A percentile compares a stretch with the other conserved stretches of the same genome.
Evolutionary conservation across 2,797 vertebrate genomes (phyloP).

Genomic region (Cryptoblepharus egeriae): DNA sequence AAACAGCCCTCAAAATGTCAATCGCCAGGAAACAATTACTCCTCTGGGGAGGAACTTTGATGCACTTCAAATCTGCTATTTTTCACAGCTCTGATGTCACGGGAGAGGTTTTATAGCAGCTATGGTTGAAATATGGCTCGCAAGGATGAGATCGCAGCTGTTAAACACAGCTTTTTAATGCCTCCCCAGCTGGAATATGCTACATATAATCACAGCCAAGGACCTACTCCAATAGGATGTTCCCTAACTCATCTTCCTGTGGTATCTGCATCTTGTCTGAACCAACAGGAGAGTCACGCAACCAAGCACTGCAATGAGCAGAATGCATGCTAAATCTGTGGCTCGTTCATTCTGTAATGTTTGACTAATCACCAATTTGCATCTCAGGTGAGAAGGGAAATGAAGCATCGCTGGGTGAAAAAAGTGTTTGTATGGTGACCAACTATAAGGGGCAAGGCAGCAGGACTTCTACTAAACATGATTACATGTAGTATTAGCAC

Average conservation of each 20-base stretch:
- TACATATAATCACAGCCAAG: slow-evolving; percentile 52
- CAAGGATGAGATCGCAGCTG: slow-evolving; percentile 64
- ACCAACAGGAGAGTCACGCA: neutral
- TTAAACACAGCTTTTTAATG: slow-evolving; percentile 64
- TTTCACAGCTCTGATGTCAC: slow-evolving; percentile 70
- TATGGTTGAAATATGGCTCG: slow-evolving; percentile 64
- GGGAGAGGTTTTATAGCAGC: slow-evolving; percentile 58
- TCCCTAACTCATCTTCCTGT: neutral
- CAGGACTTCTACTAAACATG: neutral
- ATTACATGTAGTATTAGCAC: too few relatives aligned
- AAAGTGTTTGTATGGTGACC: neutral
- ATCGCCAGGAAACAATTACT: slow-evolving; percentile 74
- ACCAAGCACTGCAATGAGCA: slow-evolving; percentile 6
- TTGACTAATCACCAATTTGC: slow-evolving; percentile 17
- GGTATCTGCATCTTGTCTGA: slow-evolving; percentile 5
- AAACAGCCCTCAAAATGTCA: slow-evolving; percentile 68
- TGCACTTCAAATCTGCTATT: slow-evolving; percentile 65
- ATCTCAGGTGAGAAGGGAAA: slow-evolving; percentile 1
- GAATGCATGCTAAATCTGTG: neutral
- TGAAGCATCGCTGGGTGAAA: neutral
- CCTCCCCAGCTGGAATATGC: slow-evolving; percentile 46
- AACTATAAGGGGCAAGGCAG: neutral
- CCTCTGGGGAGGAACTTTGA: slow-evolving; percentile 66
- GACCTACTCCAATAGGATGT: slow-evolving; percentile 22
- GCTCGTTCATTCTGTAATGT: neutral